These are phyloP conservation scores for Teleiodes luculella DNA, from an alignment of 2,888 invertebrate species.

Conservation along the genomic window DNA sequence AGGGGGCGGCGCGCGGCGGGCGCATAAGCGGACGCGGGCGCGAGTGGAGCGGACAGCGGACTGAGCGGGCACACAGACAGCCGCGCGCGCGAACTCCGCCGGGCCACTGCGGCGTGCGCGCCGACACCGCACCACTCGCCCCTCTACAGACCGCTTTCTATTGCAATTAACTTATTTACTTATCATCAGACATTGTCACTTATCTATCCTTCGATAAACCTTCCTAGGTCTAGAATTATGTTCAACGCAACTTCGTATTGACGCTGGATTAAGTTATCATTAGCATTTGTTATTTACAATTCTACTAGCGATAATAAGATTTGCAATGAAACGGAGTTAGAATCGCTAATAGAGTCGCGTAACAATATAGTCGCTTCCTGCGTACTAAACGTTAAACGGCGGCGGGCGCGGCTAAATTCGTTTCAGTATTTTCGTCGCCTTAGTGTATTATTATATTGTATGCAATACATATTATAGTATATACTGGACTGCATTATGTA, in stretches of 20 bases:
- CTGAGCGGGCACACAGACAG: constrained; percentile 30
- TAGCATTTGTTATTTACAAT: background rate
- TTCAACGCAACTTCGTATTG: background rate
- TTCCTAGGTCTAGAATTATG: background rate
- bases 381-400: background rate
- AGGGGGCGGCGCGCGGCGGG: constrained; percentile 28
- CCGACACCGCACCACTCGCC: constrained; percentile 35
- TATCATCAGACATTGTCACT: constrained; percentile 35
- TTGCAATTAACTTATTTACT: constrained; percentile 53
- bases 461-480: no score
- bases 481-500: no score
- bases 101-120: constrained; percentile 40
- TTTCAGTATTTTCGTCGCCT: background rate
- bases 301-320: background rate
- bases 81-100: constrained; percentile 46
- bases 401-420: no score
- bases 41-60: constrained; percentile 29
- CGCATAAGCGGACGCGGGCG: constrained; percentile 28
- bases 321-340: no score
- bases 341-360: constrained; percentile 1
- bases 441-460: no score
- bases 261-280: background rate
- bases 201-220: constrained; percentile 22
- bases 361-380: constrained; percentile 1
- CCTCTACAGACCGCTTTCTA: constrained; percentile 48